Conservation (phyloP, 2,888 invertebrate species). For the Reticulitermes lucifugus region DNA sequence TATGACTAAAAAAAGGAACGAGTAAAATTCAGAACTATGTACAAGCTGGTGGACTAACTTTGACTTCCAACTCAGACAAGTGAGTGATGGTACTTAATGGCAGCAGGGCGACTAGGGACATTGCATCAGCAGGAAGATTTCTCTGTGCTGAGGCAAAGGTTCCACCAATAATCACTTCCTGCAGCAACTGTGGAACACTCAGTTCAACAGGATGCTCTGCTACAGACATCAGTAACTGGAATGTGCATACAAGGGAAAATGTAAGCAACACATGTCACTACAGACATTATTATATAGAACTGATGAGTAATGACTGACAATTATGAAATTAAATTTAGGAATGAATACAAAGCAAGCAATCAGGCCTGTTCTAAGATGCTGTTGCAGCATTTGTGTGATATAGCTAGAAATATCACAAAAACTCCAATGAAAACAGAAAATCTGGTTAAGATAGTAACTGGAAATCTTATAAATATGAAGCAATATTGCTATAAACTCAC, state of each 20-base stretch:
- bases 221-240: conserved; percentile 56
- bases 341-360: too few species aligned
- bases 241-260: background rate
- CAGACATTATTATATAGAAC: too few species aligned
- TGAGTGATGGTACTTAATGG: conserved; percentile 76
- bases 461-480: too few species aligned
- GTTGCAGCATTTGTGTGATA: too few species aligned
- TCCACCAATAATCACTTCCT: conserved; percentile 84
- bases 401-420: too few species aligned
- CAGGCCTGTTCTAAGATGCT: too few species aligned
- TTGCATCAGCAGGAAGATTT: conserved; percentile 78
- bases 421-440: too few species aligned
- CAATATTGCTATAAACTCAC: too few species aligned
- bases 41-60: conserved; percentile 63
- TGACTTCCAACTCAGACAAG: conserved; percentile 71
- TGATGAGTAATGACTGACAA: too few species aligned
- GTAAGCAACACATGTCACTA: too few species aligned
- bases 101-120: conserved; percentile 74
- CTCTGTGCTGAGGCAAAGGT: conserved; percentile 79
- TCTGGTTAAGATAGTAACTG: too few species aligned
- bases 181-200: conserved; percentile 76
- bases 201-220: conserved; percentile 69
- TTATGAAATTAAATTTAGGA: too few species aligned
- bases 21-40: background rate
- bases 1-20: background rate